Evolutionary conservation across 2,797 vertebrate genomes (phyloP).

Genomic region (Arrhamphus sclerolepis): DNA sequence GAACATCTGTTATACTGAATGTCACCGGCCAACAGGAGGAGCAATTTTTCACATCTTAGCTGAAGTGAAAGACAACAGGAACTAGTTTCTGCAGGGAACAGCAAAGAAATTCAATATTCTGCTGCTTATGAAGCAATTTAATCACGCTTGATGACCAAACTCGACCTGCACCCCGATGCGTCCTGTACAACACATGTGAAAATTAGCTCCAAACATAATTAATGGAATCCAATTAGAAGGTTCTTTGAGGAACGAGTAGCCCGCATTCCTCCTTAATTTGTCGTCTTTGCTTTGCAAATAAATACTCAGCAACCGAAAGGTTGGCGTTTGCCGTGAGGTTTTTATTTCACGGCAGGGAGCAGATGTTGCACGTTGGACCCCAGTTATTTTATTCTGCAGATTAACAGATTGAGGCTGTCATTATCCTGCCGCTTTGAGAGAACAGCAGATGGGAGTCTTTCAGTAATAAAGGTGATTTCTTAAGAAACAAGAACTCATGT

Average conservation of each 20-base stretch:
- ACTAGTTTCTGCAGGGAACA: slow-evolving; percentile 18
- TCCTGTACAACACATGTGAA: slow-evolving; percentile 34
- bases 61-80: slow-evolving; percentile 48
- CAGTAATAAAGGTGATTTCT: slow-evolving; percentile 70
- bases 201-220: slow-evolving; percentile 49
- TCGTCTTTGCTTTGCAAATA: slow-evolving; percentile 58
- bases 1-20: not conserved
- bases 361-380: slow-evolving; percentile 58
- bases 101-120: not conserved
- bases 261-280: slow-evolving; percentile 54
- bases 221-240: slow-evolving; percentile 59
- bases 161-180: slow-evolving; percentile 28
- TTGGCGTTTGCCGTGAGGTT: slow-evolving; percentile 36
- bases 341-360: slow-evolving; percentile 40
- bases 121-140: slow-evolving; percentile 20
- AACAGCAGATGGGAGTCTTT: slow-evolving; percentile 72
- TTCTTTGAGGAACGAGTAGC: slow-evolving; percentile 29
- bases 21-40: slow-evolving; percentile 6
- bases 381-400: slow-evolving; percentile 38
- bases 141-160: slow-evolving; percentile 47
- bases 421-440: slow-evolving; percentile 31
- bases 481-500: slow-evolving; percentile 68
- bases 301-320: slow-evolving; percentile 51
- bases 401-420: slow-evolving; percentile 47
- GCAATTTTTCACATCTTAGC: slow-evolving; percentile 47